phyloP scores from a whole-genome alignment of 2,113 vertebrate genomes.

The Meles meles region DNA sequence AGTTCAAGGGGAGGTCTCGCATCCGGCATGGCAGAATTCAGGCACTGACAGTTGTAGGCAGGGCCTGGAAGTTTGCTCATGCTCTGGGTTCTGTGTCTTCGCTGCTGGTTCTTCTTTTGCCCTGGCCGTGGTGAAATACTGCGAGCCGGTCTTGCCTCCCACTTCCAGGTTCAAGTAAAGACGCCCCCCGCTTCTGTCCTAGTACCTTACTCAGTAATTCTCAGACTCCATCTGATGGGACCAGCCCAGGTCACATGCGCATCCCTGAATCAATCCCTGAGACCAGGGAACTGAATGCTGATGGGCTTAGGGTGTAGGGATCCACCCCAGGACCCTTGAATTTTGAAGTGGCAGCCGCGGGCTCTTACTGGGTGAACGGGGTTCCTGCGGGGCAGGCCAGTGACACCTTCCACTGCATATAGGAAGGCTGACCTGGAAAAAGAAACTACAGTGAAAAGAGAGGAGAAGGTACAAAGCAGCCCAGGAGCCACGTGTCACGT shows the following conservation, averaged over 20 bases:
- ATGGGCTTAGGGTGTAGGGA: neutral
- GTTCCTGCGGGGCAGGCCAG: neutral
- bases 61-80: neutral
- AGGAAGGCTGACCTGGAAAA: too few relatives aligned
- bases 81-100: too few relatives aligned
- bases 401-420: rapidly evolving
- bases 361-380: neutral
- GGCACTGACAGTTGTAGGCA: rapidly evolving
- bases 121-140: rapidly evolving
- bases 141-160: rapidly evolving
- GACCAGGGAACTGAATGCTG: neutral
- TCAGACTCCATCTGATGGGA: neutral
- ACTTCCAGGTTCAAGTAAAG: neutral
- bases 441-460: neutral
- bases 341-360: rapidly evolving
- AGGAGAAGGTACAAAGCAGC: too few relatives aligned
- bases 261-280: neutral
- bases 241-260: neutral
- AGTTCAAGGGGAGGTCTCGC: neutral
- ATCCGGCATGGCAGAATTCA: neutral
- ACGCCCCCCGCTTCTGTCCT: too few relatives aligned
- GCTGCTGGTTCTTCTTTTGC: neutral
- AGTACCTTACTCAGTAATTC: neutral
- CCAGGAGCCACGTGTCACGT: rapidly evolving
- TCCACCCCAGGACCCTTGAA: neutral